Evolutionary conservation across 2,888 invertebrate species (phyloP), one percentile per base, ranked within the genome.

Genomic region (Drosophila suboccidentalis): DNA sequence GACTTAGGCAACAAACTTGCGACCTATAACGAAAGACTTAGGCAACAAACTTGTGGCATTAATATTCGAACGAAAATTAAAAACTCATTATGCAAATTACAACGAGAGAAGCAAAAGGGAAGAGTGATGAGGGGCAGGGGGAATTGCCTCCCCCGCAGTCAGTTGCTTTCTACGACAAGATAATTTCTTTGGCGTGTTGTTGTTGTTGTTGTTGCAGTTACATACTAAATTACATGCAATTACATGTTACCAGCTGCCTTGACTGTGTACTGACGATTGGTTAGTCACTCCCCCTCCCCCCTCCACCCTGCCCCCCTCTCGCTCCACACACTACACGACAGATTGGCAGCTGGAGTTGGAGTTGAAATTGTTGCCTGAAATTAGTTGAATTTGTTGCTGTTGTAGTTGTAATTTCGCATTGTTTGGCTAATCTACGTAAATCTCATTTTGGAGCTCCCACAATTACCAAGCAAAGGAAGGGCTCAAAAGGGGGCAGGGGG

Each of bases 1-100:
- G 87, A 87, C 84, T 87, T 82, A 64, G 87, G 74, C 85, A 84
- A 77, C 80, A 38, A 81, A 83, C 82, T 73, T 72, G 63, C 61
- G 50, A 62, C 38, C 17, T 60, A 54, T 34, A 34, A 61, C 67
- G 57, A 76, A 73, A 67, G 70, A 76, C 67, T 70, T 67, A 64
- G 61, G 67, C 64, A 67, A 64, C 70, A 59, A 80, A 81, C 81
- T 78, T 66, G 68, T 47, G 47, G 62, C 72, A 75, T 84, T 87
- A 84, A 84, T 84, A 78, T 80, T 69, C 74, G 76, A 80, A 71
- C 70, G 73, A 72, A 68, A 90, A 90, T 90, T 89, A 89, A 91
- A 90, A 83, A 89, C 80, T 86, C 88, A 89, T 91, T 90, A 91
- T 91, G 91, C 82, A 91, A 91, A 91, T 90, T 89, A 79, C 82